A percentile compares a stretch with the other conserved stretches of the same genome.
Evolutionary conservation across 2,888 invertebrate species (phyloP).

Genomic region (Apoda limacodes): DNA sequence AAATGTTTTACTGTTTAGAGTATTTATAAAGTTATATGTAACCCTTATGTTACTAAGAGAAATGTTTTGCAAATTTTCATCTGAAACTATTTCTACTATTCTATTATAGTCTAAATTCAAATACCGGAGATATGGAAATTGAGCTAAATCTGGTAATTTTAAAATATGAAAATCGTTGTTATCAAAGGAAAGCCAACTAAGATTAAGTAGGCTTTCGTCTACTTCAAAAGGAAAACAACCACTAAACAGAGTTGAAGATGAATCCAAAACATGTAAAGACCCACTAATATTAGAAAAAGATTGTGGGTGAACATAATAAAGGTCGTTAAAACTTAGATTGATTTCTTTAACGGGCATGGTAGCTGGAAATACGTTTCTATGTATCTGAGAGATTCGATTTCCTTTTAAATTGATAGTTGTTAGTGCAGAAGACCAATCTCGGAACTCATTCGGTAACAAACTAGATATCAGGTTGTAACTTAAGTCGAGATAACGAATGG

Average conservation of each 20-base stretch:
- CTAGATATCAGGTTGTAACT: conserved; percentile 89
- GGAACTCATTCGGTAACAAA: conserved; percentile 81
- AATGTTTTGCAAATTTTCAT: conserved; percentile 75
- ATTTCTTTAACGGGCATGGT: conserved; percentile 85
- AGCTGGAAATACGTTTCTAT: conserved; percentile 78
- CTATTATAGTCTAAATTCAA: conserved; percentile 89
- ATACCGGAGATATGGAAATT: conserved; percentile 79
- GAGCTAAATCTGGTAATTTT: conserved; percentile 76
- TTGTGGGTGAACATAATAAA: conserved; percentile 83
- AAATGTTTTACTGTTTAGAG: conserved; percentile 77
- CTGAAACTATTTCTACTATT: conserved; percentile 76
- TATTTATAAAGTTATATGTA: conserved; percentile 82
- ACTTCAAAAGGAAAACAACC: conserved; percentile 83
- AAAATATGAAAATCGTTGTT: conserved; percentile 87
- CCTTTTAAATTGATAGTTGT: conserved; percentile 86
- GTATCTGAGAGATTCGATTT: conserved; percentile 82
- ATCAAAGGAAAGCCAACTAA: conserved; percentile 88
- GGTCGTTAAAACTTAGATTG: conserved; percentile 91
- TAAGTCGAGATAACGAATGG: conserved; percentile 83
- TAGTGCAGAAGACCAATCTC: conserved; percentile 81
- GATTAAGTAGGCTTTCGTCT: conserved; percentile 77
- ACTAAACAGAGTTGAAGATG: conserved; percentile 86
- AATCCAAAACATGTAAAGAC: conserved; percentile 83
- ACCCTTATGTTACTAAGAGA: conserved; percentile 83
- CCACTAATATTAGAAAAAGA: conserved; percentile 83